Conservation (phyloP, 1,140 invertebrate species). For the Scaptomyza montana region DNA sequence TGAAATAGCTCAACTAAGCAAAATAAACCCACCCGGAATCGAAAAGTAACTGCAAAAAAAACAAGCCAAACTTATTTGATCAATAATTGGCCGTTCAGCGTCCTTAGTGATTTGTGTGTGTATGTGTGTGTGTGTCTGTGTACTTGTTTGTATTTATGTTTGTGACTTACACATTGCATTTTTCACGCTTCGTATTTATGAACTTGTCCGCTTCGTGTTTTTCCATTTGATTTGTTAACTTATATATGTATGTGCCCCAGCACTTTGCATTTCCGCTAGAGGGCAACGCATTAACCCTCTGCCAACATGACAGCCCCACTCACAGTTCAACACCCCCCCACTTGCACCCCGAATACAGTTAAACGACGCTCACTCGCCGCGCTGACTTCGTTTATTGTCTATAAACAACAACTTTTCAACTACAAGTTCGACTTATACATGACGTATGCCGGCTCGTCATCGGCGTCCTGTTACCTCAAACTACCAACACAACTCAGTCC, state of each 20-base stretch:
- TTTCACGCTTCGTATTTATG: slow-evolving; percentile 78
- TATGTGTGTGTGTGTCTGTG: slow-evolving; percentile 14
- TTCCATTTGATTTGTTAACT: slow-evolving; percentile 74
- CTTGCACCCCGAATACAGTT: slow-evolving; percentile 7
- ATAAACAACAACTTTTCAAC: slow-evolving; percentile 72
- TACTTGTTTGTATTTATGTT: slow-evolving; percentile 31
- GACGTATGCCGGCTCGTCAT: slow-evolving; percentile 70
- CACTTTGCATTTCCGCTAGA: slow-evolving; percentile 49
- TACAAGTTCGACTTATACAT: slow-evolving; percentile 42
- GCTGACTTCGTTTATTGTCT: slow-evolving; percentile 75
- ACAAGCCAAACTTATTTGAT: slow-evolving; percentile 65
- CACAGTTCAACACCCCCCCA: not conserved
- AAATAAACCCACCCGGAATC: not conserved
- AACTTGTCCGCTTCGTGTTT: slow-evolving; percentile 44
- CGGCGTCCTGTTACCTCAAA: slow-evolving; percentile 40
- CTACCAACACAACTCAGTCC: slow-evolving; percentile 10
- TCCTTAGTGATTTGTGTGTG: slow-evolving; percentile 67
- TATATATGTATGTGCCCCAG: slow-evolving; percentile 16
- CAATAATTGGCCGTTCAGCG: slow-evolving; percentile 69
- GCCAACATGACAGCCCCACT: not conserved
- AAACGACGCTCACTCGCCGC: slow-evolving; percentile 29
- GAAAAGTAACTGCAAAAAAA: slow-evolving; percentile 20
- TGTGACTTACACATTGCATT: slow-evolving; percentile 61
- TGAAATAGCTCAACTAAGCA: slow-evolving; percentile 13
- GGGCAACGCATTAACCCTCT: slow-evolving; percentile 55